Conservation (phyloP, 1,140 invertebrate species). For the Melitaea cinxia region DNA sequence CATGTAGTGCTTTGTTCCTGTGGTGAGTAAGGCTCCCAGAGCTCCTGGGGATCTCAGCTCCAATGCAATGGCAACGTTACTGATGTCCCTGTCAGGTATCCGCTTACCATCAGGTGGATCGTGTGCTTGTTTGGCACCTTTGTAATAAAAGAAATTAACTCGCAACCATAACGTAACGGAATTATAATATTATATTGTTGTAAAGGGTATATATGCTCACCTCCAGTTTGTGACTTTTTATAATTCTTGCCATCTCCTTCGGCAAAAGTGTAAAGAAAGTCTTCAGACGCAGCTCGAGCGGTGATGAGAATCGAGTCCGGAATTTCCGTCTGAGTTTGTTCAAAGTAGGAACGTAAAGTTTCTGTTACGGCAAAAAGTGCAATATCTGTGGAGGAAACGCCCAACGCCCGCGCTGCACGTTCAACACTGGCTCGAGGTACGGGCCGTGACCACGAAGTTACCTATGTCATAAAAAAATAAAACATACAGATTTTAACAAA, state of each 20-base stretch:
- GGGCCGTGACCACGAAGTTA: conserved; percentile 88
- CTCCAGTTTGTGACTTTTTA: conserved; percentile 76
- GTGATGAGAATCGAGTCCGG: conserved; percentile 83
- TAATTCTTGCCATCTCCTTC: conserved; percentile 79
- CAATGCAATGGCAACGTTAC: no score
- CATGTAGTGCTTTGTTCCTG: no score
- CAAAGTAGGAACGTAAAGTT: conserved; percentile 85
- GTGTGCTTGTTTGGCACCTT: no score
- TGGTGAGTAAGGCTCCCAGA: no score
- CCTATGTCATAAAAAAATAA: conserved; percentile 55
- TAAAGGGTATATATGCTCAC: conserved; percentile 34
- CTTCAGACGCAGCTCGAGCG: conserved; percentile 76
- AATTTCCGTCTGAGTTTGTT: conserved; percentile 75
- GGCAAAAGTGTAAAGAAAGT: conserved; percentile 77
- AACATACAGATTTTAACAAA: no score
- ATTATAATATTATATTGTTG: not conserved
- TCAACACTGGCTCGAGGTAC: conserved; percentile 79
- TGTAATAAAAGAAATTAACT: no score
- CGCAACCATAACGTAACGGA: no score
- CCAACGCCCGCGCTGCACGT: conserved; percentile 83
- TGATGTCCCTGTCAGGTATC: no score
- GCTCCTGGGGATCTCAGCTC: no score
- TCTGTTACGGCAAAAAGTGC: conserved; percentile 84
- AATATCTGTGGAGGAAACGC: conserved; percentile 86
- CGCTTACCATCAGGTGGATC: no score